A percentile compares a stretch with the other conserved stretches of the same genome.
Conservation (phyloP, 2,888 invertebrate genomes). For the Rhimphoctona megacephalus region DNA sequence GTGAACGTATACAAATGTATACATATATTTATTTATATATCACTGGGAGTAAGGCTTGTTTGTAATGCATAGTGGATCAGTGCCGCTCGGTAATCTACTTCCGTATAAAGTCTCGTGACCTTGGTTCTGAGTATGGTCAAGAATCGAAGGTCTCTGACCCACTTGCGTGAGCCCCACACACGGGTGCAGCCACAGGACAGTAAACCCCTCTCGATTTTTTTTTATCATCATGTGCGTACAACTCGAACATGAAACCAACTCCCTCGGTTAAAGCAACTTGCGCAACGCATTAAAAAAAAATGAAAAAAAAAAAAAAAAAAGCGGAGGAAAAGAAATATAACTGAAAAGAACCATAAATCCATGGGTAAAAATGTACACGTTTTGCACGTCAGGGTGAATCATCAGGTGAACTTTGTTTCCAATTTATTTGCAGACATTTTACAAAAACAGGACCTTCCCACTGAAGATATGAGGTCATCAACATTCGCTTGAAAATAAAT, state of each 20-base stretch:
- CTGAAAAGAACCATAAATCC: conserved; percentile 4
- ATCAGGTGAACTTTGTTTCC: background rate
- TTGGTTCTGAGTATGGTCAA: conserved; percentile 76
- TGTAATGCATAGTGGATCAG: conserved; percentile 44
- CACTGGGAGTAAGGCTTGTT: conserved; percentile 25
- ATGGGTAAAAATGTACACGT: background rate
- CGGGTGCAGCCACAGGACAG: conserved; percentile 37
- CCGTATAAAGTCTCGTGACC: conserved; percentile 78
- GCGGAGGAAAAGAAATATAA: background rate
- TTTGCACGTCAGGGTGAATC: conserved; percentile 6
- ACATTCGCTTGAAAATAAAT: background rate
- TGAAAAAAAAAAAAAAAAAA: background rate
- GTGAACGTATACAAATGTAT: background rate
- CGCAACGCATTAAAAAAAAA: conserved; percentile 43
- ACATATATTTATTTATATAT: background rate
- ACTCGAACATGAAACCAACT: conserved; percentile 47
- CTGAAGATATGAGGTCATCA: background rate
- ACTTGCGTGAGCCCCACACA: conserved; percentile 69
- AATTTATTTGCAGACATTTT: background rate
- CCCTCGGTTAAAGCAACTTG: conserved; percentile 22
- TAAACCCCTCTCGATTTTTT: conserved; percentile 18
- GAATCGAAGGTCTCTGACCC: conserved; percentile 79
- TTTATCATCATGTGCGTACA: conserved; percentile 6
- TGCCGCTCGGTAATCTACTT: conserved; percentile 74
- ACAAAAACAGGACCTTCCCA: background rate